phyloP scores from a whole-genome alignment of 2,797 vertebrate species.

The Zalophus californianus region DNA sequence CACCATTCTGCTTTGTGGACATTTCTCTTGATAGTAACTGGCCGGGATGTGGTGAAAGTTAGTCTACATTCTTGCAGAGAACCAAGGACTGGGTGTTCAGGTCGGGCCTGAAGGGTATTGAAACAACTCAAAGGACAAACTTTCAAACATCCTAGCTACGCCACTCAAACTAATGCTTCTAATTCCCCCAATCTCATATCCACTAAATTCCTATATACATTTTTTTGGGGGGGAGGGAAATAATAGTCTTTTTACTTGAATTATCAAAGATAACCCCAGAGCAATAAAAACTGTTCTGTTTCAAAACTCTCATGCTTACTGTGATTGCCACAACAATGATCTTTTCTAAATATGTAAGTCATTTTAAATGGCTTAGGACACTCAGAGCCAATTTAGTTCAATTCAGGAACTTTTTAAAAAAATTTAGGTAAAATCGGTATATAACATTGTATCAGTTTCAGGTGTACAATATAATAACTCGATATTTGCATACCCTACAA shows the following conservation, averaged over 20 bases:
- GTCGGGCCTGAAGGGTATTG: neutral
- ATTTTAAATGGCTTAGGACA: conserved; percentile 66
- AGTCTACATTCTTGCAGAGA: neutral
- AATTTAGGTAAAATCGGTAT: neutral
- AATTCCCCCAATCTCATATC: neutral
- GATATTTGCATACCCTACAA: neutral
- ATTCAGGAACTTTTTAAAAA: neutral
- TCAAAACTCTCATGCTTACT: neutral
- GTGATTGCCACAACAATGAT: conserved; percentile 52
- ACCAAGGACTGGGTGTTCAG: neutral
- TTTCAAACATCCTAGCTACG: neutral
- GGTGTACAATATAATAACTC: neutral
- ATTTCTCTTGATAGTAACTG: neutral
- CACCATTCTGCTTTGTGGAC: neutral
- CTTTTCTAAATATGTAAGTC: conserved; percentile 70
- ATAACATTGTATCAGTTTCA: neutral
- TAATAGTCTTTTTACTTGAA: neutral
- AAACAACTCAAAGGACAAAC: neutral
- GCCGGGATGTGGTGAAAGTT: neutral
- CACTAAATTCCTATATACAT: neutral
- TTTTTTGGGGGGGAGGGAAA: neutral
- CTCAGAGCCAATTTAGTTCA: conserved; percentile 66
- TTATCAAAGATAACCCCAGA: neutral
- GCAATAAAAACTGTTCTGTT: neutral
- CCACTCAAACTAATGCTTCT: neutral